Percentiles rank a stretch among this genome's conserved stretches.
Conservation (phyloP, 2,888 invertebrate genomes). For the Drosophila eohydei region DNA sequence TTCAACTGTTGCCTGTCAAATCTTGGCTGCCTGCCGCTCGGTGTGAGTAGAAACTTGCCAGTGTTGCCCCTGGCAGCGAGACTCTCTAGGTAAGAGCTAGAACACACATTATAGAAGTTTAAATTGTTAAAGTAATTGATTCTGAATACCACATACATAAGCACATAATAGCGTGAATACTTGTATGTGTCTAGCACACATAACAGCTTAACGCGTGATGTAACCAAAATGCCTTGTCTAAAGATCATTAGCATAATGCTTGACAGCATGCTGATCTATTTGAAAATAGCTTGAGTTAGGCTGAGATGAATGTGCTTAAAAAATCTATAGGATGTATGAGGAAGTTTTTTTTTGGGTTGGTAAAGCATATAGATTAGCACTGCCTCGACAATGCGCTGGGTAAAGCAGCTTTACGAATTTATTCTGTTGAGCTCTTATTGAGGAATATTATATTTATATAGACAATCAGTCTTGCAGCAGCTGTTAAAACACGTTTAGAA, state of each 20-base stretch:
- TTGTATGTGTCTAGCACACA: background rate
- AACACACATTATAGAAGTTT: conserved; percentile 18
- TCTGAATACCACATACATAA: conserved; percentile 1
- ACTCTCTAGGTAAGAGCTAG: conserved; percentile 9
- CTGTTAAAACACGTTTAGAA: no score
- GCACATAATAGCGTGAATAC: conserved; percentile 5
- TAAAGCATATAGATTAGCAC: background rate
- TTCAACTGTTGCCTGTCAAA: conserved; percentile 52
- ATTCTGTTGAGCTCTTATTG: background rate
- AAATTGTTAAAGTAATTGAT: conserved; percentile 28
- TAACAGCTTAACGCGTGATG: background rate
- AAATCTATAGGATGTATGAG: background rate
- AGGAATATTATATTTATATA: background rate
- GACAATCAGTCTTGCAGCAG: no score
- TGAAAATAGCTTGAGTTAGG: background rate
- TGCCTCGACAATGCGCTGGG: background rate
- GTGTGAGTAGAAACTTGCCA: conserved; percentile 8
- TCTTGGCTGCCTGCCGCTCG: conserved; percentile 14
- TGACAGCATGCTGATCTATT: background rate
- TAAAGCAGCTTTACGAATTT: no score
- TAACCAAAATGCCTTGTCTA: background rate
- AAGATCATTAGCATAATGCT: background rate
- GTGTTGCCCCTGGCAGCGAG: conserved; percentile 14
- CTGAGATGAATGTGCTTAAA: no score
- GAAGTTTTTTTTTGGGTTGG: background rate